Base-by-base conservation (phyloP, 2,797 vertebrate genomes). In the Chromobotia macracanthus region DNA sequence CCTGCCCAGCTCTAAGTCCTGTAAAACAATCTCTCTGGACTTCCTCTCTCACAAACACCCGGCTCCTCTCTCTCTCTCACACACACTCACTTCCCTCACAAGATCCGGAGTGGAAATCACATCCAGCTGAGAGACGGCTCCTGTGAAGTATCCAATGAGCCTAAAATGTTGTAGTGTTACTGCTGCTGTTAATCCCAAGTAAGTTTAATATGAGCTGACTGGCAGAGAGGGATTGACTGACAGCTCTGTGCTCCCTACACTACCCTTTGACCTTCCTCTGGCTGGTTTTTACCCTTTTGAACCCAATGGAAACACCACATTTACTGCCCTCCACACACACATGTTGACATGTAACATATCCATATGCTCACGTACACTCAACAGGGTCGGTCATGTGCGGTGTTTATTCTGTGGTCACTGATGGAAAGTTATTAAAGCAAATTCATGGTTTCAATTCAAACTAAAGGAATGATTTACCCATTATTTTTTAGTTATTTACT, bases 81-180 rank as follows among this genome's bases (percentile, higher is more conserved):
- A 19, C 63, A 11, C 67, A 48, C 76, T 82, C 83, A 85, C 85
- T 64, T 72, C 35, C 69, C 60, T 53, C 84, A 85, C 85, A 84
- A 85, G 89, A 89, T 91, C 87, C 85, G 89, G 87, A 84, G 87
- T 82, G 90, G 91, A 93, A 93, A 93, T 95, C 92, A 92, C 90
- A 91, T 89, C 88, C 93, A 94, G 93, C 93, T 93, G 93, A 92
- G 90, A 90, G 92, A 90, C 84, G 87, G 85, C 77, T 72, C 69
- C 85, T 83, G 61, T 51, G 70, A 84, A 81, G 69, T 83, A 89
- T 84, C 81, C 13, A 73, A 44, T 48, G 13, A 89, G 82, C 80
- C 2, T 35, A 9, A 25, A 67, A 80, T 80, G 18, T 5, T 63
- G 9, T 13, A 18, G 3, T 50, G 15, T 21, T 31, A 67, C 13